A percentile compares a stretch with the other conserved stretches of the same genome.
Evolutionary conservation across 2,888 invertebrate genomes (phyloP).

Genomic region (Andrena praecox): DNA sequence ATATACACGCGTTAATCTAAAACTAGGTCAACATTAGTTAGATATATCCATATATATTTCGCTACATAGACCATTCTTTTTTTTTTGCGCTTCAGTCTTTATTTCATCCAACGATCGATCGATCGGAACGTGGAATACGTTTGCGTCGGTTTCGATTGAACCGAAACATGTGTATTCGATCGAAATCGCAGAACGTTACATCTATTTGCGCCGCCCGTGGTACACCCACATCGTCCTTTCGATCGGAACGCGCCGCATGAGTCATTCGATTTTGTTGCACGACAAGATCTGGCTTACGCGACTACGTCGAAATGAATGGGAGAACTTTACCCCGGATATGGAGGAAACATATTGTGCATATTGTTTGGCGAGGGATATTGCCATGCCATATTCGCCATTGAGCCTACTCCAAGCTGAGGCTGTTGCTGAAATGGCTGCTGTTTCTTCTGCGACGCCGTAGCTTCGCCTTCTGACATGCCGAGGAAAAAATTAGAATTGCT

Average conservation of each 20-base stretch:
- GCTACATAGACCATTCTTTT: not conserved
- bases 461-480: slow-evolving; percentile 83
- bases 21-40: slow-evolving; percentile 27
- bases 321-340: slow-evolving; percentile 80
- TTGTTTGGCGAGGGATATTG: slow-evolving; percentile 83
- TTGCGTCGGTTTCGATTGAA: not conserved
- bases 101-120: not conserved
- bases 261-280: not conserved
- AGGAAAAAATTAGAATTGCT: slow-evolving; percentile 61
- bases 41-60: not conserved
- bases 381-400: slow-evolving; percentile 84
- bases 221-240: not conserved
- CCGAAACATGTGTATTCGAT: not conserved
- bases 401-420: slow-evolving; percentile 68
- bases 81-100: not conserved
- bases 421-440: slow-evolving; percentile 80
- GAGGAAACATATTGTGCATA: slow-evolving; percentile 81
- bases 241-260: not conserved
- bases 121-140: not conserved
- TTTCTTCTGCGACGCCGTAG: slow-evolving; percentile 81
- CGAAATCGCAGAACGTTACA: not conserved
- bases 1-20: slow-evolving; percentile 3
- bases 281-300: not conserved
- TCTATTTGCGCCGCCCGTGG: not conserved
- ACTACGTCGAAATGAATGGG: not conserved